phyloP scores from a whole-genome alignment of 2,113 vertebrate species.

The Odontophorus gujanensis region DNA sequence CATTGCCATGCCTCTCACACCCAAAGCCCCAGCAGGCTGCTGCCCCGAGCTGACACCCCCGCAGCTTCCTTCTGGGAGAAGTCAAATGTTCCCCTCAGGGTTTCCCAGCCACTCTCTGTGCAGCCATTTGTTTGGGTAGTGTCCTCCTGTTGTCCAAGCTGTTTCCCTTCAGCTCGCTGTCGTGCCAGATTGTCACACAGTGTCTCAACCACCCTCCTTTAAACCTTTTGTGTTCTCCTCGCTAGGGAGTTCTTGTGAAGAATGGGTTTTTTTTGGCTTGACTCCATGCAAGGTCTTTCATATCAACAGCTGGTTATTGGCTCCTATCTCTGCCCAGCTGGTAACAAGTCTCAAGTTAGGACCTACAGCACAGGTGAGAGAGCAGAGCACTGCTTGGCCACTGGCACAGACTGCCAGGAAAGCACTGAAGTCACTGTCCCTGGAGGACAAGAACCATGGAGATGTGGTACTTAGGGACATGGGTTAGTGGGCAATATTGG shows the following conservation, averaged over 20 bases:
- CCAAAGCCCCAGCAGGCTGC: background rate
- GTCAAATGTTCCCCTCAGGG: constrained; percentile 37
- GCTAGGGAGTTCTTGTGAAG: background rate
- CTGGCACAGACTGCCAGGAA: no score
- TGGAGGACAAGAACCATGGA: no score
- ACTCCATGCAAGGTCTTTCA: constrained; percentile 31
- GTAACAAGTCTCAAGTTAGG: background rate
- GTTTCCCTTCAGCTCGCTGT: constrained; percentile 37
- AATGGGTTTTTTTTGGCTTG: background rate
- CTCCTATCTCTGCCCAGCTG: background rate
- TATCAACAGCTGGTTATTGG: constrained; percentile 7
- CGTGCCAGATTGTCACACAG: background rate
- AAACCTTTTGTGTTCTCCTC: constrained; percentile 10
- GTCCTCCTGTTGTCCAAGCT: constrained; percentile 57
- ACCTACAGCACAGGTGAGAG: background rate
- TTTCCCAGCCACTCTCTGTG: constrained; percentile 10
- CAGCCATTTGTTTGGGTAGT: constrained; percentile 58
- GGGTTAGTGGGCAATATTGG: no score
- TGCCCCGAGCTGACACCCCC: background rate
- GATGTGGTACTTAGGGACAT: no score
- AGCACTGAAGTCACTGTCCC: background rate
- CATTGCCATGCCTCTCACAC: background rate
- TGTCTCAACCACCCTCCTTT: constrained; percentile 15
- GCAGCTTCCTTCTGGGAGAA: constrained; percentile 28
- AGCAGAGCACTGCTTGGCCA: background rate